Evolutionary conservation across 2,113 vertebrate species (phyloP), one percentile per base, ranked within the genome.

Genomic region (Caranx melampygus): DNA sequence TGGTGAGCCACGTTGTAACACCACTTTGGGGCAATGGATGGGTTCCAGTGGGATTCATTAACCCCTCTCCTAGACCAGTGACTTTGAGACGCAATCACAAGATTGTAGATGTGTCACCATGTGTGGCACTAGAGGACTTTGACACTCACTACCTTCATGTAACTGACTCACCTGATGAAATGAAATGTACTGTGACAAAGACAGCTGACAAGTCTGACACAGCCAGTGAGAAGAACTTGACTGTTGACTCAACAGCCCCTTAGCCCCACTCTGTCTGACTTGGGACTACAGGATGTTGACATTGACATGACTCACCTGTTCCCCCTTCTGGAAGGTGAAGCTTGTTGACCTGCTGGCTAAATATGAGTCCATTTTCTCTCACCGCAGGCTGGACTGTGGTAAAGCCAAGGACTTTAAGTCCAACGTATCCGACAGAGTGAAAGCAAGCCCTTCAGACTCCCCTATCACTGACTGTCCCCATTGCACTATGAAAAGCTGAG

Each of bases 71-170:
- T 1, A 63, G 11, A 8, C 34, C 72, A 71, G 66, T 85, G n/a
- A 88, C 58, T 15, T 16, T 88, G 20, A 67, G 52, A 37, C 47
- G 60, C 6, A 88, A 85, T 40, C 66, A 42, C 9, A 88, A 78
- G 49, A 35, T 85, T 26, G 73, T 47, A 37, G 82, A 82, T n/a
- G 82, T 88, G 10, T 85, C 16, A 2, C 79, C 83, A 4, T 83
- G 83, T 34, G 40, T 82, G 79, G 83, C 65, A 26, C 68, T 76
- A 3, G 79, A 85, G 10, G 75, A 83, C 35, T 88, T 88, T 65
- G 71, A 83, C 49, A 51, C 7, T 31, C 58, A 15, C 70, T 70
- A 59, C n/a, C 4, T 57, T 1, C 34, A 78, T 52, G 26, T 5
- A 0, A 2, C 13, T 51, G n/a, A 14, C 21, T 8, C 13, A 26